Base-by-base conservation (phyloP, 1,140 invertebrate species). In the Trigoniulus corallinus region DNA sequence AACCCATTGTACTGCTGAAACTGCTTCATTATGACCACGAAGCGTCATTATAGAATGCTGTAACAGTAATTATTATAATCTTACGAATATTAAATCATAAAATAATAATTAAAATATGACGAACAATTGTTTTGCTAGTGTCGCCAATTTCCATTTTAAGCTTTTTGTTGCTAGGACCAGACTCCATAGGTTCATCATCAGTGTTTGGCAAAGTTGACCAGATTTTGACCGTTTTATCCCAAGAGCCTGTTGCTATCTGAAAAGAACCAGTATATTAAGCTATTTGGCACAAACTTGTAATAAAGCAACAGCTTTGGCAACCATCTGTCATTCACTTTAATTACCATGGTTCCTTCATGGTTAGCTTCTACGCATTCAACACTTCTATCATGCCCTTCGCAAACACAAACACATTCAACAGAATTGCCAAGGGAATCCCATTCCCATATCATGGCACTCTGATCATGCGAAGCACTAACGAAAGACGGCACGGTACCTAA, bases 211-310 rank as follows among this genome's bases (percentile, higher is more conserved):
- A 58, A 56, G 65, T 52, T 34, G 66, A 67, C 75, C 75, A 78
- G 23, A 78, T 65, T 59, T 77, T 77, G 15, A 78, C 55, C 59
- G 68, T 70, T 50, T 67, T 69, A 64, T 97, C 93, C 87, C 88
- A 96, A 24, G 86, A 81, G 29, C 88, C 92, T 47, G 87, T 89
- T n/a, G 82, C 88, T n/a, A n/a, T n/a, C n/a, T n/a, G n/a, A n/a
- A n/a, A n/a, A n/a, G n/a, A n/a, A n/a, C n/a, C n/a, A n/a, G n/a
- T n/a, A n/a, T n/a, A n/a, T n/a, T n/a, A n/a, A n/a, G n/a, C n/a
- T n/a, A n/a, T n/a, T n/a, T n/a, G n/a, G n/a, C n/a, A n/a, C n/a
- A n/a, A n/a, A n/a, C n/a, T n/a, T n/a, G n/a, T n/a, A n/a, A n/a
- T n/a, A n/a, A n/a, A n/a, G n/a, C n/a, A n/a, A n/a, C n/a, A n/a